Evolutionary conservation across 1,140 invertebrate species (phyloP).

Genomic region (Aphaenogaster ashmeadi): DNA sequence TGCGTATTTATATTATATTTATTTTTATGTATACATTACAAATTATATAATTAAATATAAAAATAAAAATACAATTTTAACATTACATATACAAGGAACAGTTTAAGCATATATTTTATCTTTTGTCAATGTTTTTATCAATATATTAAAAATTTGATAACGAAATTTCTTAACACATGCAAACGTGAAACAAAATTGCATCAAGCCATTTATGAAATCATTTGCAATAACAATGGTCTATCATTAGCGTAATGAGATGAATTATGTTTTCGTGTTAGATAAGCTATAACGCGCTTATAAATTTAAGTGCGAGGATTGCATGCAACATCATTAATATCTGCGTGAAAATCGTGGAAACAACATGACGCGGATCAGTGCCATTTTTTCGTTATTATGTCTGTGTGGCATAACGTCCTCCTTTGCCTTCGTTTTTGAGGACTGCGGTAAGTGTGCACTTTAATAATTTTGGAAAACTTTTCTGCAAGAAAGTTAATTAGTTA

Average conservation of each 20-base stretch:
- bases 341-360: conserved; percentile 38
- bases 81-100: background rate
- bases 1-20: background rate
- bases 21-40: background rate
- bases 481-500: background rate
- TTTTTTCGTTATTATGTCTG: conserved; percentile 38
- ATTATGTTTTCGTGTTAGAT: conserved; percentile 30
- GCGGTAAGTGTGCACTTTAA: conserved; percentile 70
- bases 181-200: background rate
- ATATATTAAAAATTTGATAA: background rate
- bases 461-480: conserved; percentile 21
- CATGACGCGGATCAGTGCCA: conserved; percentile 47
- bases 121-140: background rate
- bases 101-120: background rate
- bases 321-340: conserved; percentile 41
- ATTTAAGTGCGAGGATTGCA: conserved; percentile 26
- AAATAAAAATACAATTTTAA: background rate
- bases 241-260: conserved; percentile 45
- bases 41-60: no score
- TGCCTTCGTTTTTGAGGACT: conserved; percentile 66
- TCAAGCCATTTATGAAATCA: background rate
- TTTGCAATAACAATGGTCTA: background rate
- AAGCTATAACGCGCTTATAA: conserved; percentile 34
- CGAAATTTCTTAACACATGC: background rate
- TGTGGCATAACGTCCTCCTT: background rate